Evolutionary conservation across 2,797 vertebrate species (phyloP), one percentile per base, ranked within the genome.

Genomic region (Eupleurogrammus muticus): DNA sequence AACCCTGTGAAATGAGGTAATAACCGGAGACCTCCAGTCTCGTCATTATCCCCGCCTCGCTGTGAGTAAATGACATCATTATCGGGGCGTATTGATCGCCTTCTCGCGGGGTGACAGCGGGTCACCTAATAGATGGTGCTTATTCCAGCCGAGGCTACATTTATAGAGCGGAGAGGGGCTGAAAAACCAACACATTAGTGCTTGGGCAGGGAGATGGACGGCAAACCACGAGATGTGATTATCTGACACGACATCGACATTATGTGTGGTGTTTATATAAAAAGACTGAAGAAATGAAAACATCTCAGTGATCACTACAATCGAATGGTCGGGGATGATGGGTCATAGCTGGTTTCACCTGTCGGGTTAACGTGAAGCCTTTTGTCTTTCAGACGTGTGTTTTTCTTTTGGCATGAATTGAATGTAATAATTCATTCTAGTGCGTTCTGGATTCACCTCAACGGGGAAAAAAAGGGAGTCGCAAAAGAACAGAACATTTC

Each of bases 21-120:
- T 83, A 80, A 70, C 44, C 52, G 52, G 64, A 82, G 80, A 79
- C 73, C 75, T 72, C 49, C 59, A 73, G 82, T 82, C 73, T 80
- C 48, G 19, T 87, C 66, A 80, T 75, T 82, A 77, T 79, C 49
- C 72, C 28, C 36, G 76, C n/a, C 82, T 84, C 52, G 63, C 79
- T 71, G 50, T 63, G 70, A 83, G 77, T 79, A 74, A 84, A 86
- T 89, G 77, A 90, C 85, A 89, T 92, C 89, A 90, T 92, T 87
- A 89, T 84, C 66, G 62, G 66, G 35, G 36, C 11, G 56, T 83
- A 89, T 86, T 66, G 87, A 90, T 89, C 36, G 70, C 60, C 46
- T 35, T 50, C 36, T 75, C 49, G 73, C 77, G 13, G 74, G 70
- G 66, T 77, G 85, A 83, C 86, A 75, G 86, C 82, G 68, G 88